phyloP scores from a whole-genome alignment of 2,797 vertebrate species.

The Pelobates cultripes region DNA sequence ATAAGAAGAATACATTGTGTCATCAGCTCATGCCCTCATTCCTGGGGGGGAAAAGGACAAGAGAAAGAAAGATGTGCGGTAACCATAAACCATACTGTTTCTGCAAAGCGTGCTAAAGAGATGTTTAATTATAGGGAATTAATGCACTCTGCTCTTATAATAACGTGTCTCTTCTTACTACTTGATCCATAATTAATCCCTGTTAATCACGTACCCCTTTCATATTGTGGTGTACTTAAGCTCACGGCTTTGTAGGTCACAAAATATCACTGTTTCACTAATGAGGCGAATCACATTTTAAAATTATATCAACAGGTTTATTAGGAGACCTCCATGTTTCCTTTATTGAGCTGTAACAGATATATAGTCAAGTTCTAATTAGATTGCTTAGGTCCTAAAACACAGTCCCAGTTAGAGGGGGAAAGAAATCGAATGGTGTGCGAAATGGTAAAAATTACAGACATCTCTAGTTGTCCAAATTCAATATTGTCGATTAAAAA shows the following conservation, averaged over 20 bases:
- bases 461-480: too few relatives aligned
- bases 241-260: background rate
- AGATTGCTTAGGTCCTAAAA: too few relatives aligned
- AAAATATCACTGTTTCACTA: slow-evolving; percentile 12
- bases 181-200: slow-evolving; percentile 36
- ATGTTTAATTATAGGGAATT: slow-evolving; percentile 37
- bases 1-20: too few relatives aligned
- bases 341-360: too few relatives aligned
- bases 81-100: background rate
- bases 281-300: slow-evolving; percentile 7
- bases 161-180: slow-evolving; percentile 22
- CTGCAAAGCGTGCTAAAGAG: background rate
- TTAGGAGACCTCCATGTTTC: background rate
- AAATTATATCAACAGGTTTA: background rate
- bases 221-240: slow-evolving; percentile 4
- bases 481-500: too few relatives aligned
- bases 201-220: slow-evolving; percentile 14
- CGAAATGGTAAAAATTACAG: too few relatives aligned
- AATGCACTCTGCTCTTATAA: slow-evolving; percentile 13
- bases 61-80: background rate
- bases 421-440: too few relatives aligned
- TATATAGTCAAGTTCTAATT: too few relatives aligned
- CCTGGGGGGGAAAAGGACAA: too few relatives aligned
- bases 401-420: too few relatives aligned
- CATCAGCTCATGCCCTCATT: too few relatives aligned